A percentile compares a stretch with the other conserved stretches of the same genome.
phyloP scores from a whole-genome alignment of 2,888 invertebrate genomes.

The Andrena camellia region DNA sequence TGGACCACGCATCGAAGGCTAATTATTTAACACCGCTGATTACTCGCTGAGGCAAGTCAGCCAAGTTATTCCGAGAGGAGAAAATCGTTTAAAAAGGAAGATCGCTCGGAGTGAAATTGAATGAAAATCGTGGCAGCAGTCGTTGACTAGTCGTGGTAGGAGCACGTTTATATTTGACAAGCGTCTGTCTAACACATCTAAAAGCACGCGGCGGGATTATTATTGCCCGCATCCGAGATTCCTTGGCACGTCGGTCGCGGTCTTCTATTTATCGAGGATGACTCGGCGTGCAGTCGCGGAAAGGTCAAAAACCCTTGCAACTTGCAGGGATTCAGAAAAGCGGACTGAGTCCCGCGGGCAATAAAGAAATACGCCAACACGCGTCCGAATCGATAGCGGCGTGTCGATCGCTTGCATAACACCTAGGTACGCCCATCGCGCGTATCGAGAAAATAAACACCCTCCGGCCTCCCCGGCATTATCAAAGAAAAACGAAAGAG shows the following conservation, averaged over 20 bases:
- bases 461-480: background rate
- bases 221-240: conserved; percentile 33
- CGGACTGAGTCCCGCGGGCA: conserved; percentile 36
- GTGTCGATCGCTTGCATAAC: conserved; percentile 3
- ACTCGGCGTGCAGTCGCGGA: conserved; percentile 33
- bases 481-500: background rate
- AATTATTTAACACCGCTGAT: no score
- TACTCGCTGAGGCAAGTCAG: no score
- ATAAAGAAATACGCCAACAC: background rate
- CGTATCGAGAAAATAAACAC: background rate
- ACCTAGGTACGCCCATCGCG: background rate
- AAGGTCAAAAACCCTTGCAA: conserved; percentile 60
- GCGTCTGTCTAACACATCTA: background rate
- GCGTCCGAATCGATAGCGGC: background rate
- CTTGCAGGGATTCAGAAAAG: conserved; percentile 59
- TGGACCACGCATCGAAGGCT: no score
- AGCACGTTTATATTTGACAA: conserved; percentile 3
- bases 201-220: conserved; percentile 5
- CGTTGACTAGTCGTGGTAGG: no score
- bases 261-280: conserved; percentile 53
- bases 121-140: no score
- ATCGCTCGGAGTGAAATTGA: no score
- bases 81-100: no score
- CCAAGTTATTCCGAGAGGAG: no score
- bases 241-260: conserved; percentile 37